These are phyloP conservation scores for Cantharis nigra DNA, from an alignment of 2,888 invertebrate species.

Conservation along the genomic window DNA sequence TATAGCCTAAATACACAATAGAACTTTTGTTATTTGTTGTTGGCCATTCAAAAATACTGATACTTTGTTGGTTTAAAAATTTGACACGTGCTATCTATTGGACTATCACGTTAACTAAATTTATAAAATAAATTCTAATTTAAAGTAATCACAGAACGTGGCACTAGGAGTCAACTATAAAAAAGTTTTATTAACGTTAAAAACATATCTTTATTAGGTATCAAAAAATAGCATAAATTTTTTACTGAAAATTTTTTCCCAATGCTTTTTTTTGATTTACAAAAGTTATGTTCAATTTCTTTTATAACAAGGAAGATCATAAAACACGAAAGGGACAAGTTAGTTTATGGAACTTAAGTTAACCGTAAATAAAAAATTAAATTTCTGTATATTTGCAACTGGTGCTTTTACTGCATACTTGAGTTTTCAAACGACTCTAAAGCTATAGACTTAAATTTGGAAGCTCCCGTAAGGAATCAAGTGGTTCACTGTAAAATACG, in stretches of 20 bases:
- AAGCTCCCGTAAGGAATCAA: neutral
- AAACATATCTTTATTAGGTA: neutral
- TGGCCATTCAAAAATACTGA: neutral
- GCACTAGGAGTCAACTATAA: neutral
- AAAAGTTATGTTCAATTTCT: neutral
- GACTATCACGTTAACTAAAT: neutral
- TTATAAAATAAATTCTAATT: neutral
- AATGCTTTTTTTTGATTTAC: neutral
- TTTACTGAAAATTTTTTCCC: neutral
- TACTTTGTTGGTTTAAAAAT: neutral
- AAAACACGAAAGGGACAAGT: neutral
- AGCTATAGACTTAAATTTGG: neutral
- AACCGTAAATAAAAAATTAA: neutral
- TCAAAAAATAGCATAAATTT: neutral
- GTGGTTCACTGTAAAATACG: neutral
- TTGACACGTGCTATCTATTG: neutral
- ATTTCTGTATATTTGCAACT: neutral
- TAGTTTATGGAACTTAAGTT: neutral
- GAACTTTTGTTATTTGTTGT: too few relatives aligned
- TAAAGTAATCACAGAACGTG: neutral
- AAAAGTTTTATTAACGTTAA: neutral
- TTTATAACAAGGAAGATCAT: neutral
- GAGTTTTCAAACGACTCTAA: neutral
- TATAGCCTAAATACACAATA: too few relatives aligned
- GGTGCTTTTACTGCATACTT: neutral